Base-by-base conservation (phyloP, 2,797 vertebrate genomes). In the Sebastes trivittatus region DNA sequence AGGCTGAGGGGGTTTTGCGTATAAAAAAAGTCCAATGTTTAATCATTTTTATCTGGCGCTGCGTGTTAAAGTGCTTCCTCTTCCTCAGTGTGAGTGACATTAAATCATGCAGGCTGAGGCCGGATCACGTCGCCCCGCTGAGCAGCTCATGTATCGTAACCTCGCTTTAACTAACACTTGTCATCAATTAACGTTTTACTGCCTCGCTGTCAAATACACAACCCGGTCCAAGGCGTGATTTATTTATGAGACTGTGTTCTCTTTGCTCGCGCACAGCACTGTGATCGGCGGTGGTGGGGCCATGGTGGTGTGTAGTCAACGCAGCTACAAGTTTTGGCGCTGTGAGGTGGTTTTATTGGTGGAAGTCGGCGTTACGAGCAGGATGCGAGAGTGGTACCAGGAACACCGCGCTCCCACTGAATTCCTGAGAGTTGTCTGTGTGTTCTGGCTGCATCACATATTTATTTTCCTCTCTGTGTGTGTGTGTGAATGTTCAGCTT, bases 151-250 rank as follows among this genome's bases (percentile, higher is more conserved):
- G 71, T 78, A 69, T 78, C 72, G 16, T 72, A 78, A 80, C 78
- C 74, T 83, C 49, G 4, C 86, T 88, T 75, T 70, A 80, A 84
- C 81, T 79, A 87, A 88, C 86, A 74, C 89, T 90, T 88, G 87
- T 89, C 86, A 75, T 88, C 88, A 63, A 85, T 90, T 89, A 92
- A 87, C 72, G 59, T 90, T 89, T 90, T 82, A 88, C 88, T 86
- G 27, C 86, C 65, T 74, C 0, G 52, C 83, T 85, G 85, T 86
- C 79, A 84, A 71, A 72, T 56, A 72, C 79, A 86, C 75, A 63
- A 29, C 56, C 52, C 11, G 7, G 52, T 64, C 14, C 34, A 13
- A 36, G 38, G 23, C 8, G n/a, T 86, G 87, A 91, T 88, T 91
- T 87, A 91, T 87, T 82, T 71, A 78, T 68, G 56, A 76, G 63